Conservation (phyloP, 2,113 vertebrate genomes). For the Callipepla squamata region DNA sequence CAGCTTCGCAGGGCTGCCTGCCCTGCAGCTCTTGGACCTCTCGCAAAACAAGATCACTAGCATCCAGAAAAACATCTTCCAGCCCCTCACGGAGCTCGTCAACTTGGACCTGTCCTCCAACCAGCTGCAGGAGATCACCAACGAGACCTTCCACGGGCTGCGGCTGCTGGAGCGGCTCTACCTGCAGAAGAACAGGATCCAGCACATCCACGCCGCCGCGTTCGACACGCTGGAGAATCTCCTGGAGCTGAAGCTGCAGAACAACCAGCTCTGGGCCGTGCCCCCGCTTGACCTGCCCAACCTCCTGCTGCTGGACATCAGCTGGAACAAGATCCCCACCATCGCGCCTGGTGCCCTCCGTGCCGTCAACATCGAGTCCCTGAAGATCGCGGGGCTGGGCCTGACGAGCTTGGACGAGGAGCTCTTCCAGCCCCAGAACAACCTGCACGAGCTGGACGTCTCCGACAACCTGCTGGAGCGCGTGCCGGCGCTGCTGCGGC, state of each 20-base stretch:
- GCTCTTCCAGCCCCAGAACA: slow-evolving; percentile 83
- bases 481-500: slow-evolving; percentile 77
- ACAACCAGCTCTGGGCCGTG: slow-evolving; percentile 84
- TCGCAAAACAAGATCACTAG: slow-evolving; percentile 91
- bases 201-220: slow-evolving; percentile 86
- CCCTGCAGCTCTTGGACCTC: slow-evolving; percentile 91
- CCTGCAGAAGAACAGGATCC: slow-evolving; percentile 88
- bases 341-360: slow-evolving; percentile 80
- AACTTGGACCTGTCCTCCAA: slow-evolving; percentile 95
- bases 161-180: slow-evolving; percentile 91
- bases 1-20: slow-evolving; percentile 82
- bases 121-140: slow-evolving; percentile 88
- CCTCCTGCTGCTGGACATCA: slow-evolving; percentile 91
- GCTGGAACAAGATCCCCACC: slow-evolving; percentile 83
- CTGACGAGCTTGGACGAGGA: slow-evolving; percentile 81
- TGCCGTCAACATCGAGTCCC: slow-evolving; percentile 86
- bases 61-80: slow-evolving; percentile 87
- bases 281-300: slow-evolving; percentile 85
- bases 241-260: slow-evolving; percentile 93
- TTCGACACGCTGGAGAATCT: slow-evolving; percentile 86
- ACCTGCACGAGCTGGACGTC: slow-evolving; percentile 91
- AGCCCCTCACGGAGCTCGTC: slow-evolving; percentile 83
- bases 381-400: slow-evolving; percentile 87
- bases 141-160: slow-evolving; percentile 89
- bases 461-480: slow-evolving; percentile 88